Conservation (phyloP, 2,888 invertebrate genomes). For the Hemithea aestivaria region DNA sequence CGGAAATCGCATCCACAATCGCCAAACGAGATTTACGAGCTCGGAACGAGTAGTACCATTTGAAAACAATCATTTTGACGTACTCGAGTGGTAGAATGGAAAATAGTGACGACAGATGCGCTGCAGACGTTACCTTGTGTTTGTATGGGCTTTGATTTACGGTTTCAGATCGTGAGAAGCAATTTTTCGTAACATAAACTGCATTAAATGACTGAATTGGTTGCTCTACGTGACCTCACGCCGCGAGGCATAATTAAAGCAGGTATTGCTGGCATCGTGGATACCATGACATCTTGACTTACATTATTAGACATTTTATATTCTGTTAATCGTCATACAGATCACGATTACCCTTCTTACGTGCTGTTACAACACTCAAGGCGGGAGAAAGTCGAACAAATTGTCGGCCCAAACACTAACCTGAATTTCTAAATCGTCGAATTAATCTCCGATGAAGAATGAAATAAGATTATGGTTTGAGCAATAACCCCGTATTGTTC, state of each 20-base stretch:
- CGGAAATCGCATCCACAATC: constrained; percentile 47
- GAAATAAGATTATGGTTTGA: constrained; percentile 16
- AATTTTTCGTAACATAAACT: constrained; percentile 20
- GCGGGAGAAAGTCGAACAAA: constrained; percentile 52
- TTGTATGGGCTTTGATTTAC: too few species aligned
- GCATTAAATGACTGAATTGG: constrained; percentile 21
- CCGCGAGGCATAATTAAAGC: constrained; percentile 17
- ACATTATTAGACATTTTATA: constrained; percentile 37
- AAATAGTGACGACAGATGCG: constrained; percentile 26
- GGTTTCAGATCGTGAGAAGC: constrained; percentile 17
- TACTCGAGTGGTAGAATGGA: constrained; percentile 18
- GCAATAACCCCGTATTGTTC: constrained; percentile 18
- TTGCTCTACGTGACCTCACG: constrained; percentile 18
- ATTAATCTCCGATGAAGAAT: constrained; percentile 31
- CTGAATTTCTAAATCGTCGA: constrained; percentile 31
- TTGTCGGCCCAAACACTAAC: constrained; percentile 23
- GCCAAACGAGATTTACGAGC: constrained; percentile 52
- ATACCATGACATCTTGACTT: constrained; percentile 25
- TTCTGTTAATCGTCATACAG: constrained; percentile 42
- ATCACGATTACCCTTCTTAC: constrained; percentile 59
- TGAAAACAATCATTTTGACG: constrained; percentile 38
- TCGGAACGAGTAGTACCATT: constrained; percentile 44
- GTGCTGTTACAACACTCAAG: constrained; percentile 47
- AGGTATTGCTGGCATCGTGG: constrained; percentile 14
- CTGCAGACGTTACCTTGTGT: constrained; percentile 17